Base-by-base conservation (phyloP, 2,797 vertebrate genomes). In the Catamblyrhynchus diadema region DNA sequence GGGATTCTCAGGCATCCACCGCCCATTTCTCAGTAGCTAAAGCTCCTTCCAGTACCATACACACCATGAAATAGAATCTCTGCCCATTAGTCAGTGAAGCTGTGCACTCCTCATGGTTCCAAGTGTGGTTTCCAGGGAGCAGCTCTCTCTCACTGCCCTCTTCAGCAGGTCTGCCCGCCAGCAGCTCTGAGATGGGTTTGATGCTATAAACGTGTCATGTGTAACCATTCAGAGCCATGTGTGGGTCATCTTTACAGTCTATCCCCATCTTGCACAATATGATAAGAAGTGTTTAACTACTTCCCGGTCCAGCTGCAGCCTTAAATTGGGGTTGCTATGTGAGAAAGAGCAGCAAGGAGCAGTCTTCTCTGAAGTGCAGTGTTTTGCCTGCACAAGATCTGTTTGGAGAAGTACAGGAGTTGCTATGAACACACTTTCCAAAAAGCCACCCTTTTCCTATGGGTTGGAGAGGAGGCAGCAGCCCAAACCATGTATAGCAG, bases 401-500 rank as follows among this genome's bases (percentile, higher is more conserved):
- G 3, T 69, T 25, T 79, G 54, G 44, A 67, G 20, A 62, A 69
- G 25, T 23, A 53, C 4, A 3, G 50, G 54, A 48, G n/a, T 59
- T 61, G 37, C 33, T 61, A 79, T 61, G 53, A 48, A 45, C 12
- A 28, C 12, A 14, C 14, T 67, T 86, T 35, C 37, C 12, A 45
- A 65, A 90, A 88, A 37, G 3, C 22, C 12, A 57, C 4, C 1
- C 18, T 57, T 30, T 37, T 20, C 8, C 14, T 48, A 0, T 21
- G 20, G 65, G 4, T 28, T 48, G 23, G 18, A 78, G 44, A 70
- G 41, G 28, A 86, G 53, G 24, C 37, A 64, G 57, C 33, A 67
- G n/a, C 3, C 24, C 14, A 20, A 1, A 1, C 6, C 1, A 0
- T 6, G 12, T 13, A 62, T 13, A 62, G 65, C 33, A 56, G 22